Conservation (phyloP, 35 echinoderm and acorn worm species). For the Lytechinus pictus region DNA sequence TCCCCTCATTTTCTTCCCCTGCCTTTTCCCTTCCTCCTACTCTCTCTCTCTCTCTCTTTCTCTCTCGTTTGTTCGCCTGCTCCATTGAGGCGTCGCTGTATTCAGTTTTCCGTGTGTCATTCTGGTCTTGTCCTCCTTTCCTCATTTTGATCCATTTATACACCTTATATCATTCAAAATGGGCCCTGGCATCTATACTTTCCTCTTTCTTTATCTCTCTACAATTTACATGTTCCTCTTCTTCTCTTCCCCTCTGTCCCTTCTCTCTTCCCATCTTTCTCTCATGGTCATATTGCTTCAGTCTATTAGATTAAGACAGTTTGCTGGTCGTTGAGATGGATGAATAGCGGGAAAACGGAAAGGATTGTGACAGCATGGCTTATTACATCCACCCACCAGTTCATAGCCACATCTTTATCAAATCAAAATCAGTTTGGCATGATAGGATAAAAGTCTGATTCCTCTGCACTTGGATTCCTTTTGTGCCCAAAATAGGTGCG, state of each 20-base stretch:
- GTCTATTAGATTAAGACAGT: conserved; percentile 21
- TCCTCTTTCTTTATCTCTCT: background rate
- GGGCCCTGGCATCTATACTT: background rate
- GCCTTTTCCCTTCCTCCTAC: background rate
- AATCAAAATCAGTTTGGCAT: conserved; percentile 34
- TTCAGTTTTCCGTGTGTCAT: background rate
- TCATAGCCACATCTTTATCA: conserved; percentile 43
- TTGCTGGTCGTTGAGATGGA: conserved; percentile 4
- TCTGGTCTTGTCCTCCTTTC: background rate
- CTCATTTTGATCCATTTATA: background rate
- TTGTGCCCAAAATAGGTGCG: background rate
- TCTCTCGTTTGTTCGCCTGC: background rate
- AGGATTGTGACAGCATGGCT: conserved; percentile 21
- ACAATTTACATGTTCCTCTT: background rate
- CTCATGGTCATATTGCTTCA: conserved; percentile 11
- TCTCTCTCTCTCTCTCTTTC: background rate
- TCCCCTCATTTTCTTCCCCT: background rate
- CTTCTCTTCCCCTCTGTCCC: background rate
- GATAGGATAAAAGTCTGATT: conserved; percentile 3
- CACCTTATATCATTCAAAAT: background rate
- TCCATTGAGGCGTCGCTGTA: too few relatives aligned
- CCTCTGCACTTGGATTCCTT: background rate
- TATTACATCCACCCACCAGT: conserved; percentile 38
- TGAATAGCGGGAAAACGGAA: conserved; percentile 35
- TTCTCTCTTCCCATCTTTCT: background rate